These are phyloP conservation scores for Lottia scabra DNA, from an alignment of 2,888 invertebrate species.

Conservation along the genomic window DNA sequence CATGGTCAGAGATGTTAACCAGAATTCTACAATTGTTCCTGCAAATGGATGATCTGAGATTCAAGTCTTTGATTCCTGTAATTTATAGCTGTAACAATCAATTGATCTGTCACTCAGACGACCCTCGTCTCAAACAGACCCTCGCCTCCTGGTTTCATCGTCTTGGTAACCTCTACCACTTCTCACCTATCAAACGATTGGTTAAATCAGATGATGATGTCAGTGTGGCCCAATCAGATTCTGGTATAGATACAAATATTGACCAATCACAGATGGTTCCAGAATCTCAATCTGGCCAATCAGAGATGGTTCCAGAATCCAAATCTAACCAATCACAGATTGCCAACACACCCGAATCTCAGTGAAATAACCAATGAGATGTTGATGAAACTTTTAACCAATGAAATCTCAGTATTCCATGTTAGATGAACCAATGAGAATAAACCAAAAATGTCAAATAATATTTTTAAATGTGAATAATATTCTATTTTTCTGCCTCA, in stretches of 20 bases:
- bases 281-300: no score
- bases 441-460: no score
- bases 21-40: conserved; percentile 82
- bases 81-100: conserved; percentile 74
- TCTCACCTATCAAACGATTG: conserved; percentile 24
- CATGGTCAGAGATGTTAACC: conserved; percentile 82
- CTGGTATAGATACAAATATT: not conserved
- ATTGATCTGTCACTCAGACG: conserved; percentile 74
- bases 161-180: conserved; percentile 62
- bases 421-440: no score
- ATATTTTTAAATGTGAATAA: no score
- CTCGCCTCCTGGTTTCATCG: conserved; percentile 74
- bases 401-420: no score
- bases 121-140: conserved; percentile 73
- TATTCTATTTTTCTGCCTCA: no score
- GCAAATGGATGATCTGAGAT: conserved; percentile 72
- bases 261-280: not conserved
- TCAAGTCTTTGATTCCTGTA: conserved; percentile 74
- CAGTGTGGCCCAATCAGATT: not conserved
- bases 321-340: no score
- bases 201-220: not conserved
- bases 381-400: no score
- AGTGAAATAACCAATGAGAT: no score
- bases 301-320: no score
- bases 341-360: no score